Conservation (phyloP, 1,140 invertebrate species). For the Drosophila pruinosa region DNA sequence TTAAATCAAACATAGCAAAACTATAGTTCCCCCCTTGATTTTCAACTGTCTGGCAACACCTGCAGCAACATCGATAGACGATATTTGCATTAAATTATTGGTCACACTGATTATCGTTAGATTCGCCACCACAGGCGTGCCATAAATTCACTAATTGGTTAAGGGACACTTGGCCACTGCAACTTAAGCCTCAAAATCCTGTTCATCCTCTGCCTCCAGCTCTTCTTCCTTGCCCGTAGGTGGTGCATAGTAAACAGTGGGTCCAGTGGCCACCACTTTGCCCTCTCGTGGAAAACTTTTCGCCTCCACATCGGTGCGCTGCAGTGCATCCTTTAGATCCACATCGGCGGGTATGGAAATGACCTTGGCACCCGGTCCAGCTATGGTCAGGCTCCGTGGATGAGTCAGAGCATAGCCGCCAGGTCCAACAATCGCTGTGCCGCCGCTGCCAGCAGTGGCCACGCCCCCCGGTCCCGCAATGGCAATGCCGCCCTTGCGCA, state of each 20-base stretch:
- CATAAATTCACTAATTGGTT: conserved; percentile 19
- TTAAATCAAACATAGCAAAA: conserved; percentile 34
- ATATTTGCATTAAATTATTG: no score
- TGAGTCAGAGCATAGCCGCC: conserved; percentile 88
- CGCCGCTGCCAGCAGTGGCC: conserved; percentile 88
- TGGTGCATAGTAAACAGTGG: conserved; percentile 87
- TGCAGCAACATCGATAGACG: background rate
- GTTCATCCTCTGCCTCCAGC: background rate
- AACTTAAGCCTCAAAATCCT: conserved; percentile 50
- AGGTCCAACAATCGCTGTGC: conserved; percentile 89
- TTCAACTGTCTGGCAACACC: conserved; percentile 19
- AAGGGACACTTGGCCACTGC: background rate
- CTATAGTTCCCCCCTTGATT: background rate
- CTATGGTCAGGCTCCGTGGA: conserved; percentile 87
- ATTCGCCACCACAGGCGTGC: background rate
- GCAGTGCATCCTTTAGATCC: conserved; percentile 83
- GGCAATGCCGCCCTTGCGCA: conserved; percentile 88
- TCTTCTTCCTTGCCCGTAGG: conserved; percentile 48
- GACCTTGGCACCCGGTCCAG: conserved; percentile 87
- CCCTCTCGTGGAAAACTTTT: conserved; percentile 84
- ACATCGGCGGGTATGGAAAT: conserved; percentile 85
- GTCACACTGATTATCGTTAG: background rate
- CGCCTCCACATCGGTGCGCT: conserved; percentile 61
- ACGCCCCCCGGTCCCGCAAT: conserved; percentile 89
- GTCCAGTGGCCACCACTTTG: conserved; percentile 87